phyloP scores from a whole-genome alignment of 2,797 vertebrate genomes.

The Cryptoprocta ferox region DNA sequence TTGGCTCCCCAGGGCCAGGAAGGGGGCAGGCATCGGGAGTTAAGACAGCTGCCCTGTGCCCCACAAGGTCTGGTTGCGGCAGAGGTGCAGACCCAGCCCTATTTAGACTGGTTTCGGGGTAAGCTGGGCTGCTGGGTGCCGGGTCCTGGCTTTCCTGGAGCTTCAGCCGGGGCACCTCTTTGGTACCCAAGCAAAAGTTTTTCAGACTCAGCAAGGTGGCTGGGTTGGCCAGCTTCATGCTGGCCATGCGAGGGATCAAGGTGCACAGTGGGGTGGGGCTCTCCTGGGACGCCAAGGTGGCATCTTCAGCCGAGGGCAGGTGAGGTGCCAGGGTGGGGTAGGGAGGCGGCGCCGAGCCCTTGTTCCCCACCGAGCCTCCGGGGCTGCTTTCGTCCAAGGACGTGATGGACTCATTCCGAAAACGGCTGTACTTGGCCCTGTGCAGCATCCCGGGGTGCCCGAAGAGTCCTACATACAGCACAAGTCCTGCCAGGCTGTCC shows the following conservation, averaged over 20 bases:
- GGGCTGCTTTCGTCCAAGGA: conserved; percentile 90
- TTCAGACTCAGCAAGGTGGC: conserved; percentile 87
- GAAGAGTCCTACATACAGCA: conserved; percentile 86
- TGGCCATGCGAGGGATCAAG: conserved; percentile 92
- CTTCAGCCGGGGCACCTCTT: conserved; percentile 87
- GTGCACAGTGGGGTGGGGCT: conserved; percentile 89
- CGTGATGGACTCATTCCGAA: conserved; percentile 92
- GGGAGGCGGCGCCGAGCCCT: conserved; percentile 86
- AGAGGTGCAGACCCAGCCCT: conserved; percentile 82
- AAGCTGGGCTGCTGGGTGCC: conserved; percentile 82
- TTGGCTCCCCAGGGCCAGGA: conserved; percentile 73
- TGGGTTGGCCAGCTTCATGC: conserved; percentile 91
- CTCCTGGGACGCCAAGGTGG: conserved; percentile 84
- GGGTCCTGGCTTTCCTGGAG: conserved; percentile 83
- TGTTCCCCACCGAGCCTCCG: conserved; percentile 82
- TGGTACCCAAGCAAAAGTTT: conserved; percentile 88
- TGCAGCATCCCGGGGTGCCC: conserved; percentile 93
- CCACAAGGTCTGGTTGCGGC: conserved; percentile 73
- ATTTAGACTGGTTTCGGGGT: conserved; percentile 79
- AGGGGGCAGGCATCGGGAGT: background rate
- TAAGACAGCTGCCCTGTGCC: background rate
- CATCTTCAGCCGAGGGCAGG: conserved; percentile 83
- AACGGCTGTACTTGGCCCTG: conserved; percentile 95
- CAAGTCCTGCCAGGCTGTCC: conserved; percentile 84
- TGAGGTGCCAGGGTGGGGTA: conserved; percentile 80